These are phyloP conservation scores for Ptyas mucosa DNA, from an alignment of 2,113 vertebrate species.

Conservation along the genomic window DNA sequence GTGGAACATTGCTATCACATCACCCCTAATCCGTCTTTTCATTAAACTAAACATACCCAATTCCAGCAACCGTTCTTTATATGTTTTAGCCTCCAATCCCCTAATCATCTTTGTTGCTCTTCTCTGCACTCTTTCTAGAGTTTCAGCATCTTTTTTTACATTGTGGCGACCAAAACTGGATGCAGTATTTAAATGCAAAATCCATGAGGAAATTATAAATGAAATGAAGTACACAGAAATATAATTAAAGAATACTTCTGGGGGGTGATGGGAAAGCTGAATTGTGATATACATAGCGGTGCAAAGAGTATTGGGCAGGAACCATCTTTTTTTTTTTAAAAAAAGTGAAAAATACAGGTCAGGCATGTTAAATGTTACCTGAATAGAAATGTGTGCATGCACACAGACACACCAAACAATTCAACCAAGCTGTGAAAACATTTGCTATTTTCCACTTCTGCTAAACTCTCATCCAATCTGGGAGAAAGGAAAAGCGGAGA, in stretches of 20 bases:
- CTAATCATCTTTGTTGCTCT: too few relatives aligned
- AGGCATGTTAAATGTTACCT: background rate
- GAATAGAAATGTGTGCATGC: background rate
- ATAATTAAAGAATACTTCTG: too few relatives aligned
- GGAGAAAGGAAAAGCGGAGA: constrained; percentile 34
- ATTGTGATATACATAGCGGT: background rate
- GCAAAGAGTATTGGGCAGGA: background rate
- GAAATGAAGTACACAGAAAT: background rate
- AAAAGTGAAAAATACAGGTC: background rate
- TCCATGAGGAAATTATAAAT: background rate
- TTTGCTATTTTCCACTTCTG: background rate
- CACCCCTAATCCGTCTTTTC: too few relatives aligned
- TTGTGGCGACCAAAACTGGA: too few relatives aligned
- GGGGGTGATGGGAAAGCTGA: background rate
- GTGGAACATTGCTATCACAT: too few relatives aligned
- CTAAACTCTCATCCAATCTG: constrained; percentile 15
- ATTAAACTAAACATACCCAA: too few relatives aligned
- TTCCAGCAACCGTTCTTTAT: too few relatives aligned
- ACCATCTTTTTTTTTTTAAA: background rate
- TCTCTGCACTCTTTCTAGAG: too few relatives aligned
- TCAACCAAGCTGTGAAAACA: constrained; percentile 5
- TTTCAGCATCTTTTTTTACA: too few relatives aligned
- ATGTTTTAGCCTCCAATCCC: too few relatives aligned
- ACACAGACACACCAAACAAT: background rate
- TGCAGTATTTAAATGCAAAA: background rate